Percentiles rank a stretch among this genome's conserved stretches.
Evolutionary conservation across 2,888 invertebrate species (phyloP).

Genomic region (Ophion ellenae): DNA sequence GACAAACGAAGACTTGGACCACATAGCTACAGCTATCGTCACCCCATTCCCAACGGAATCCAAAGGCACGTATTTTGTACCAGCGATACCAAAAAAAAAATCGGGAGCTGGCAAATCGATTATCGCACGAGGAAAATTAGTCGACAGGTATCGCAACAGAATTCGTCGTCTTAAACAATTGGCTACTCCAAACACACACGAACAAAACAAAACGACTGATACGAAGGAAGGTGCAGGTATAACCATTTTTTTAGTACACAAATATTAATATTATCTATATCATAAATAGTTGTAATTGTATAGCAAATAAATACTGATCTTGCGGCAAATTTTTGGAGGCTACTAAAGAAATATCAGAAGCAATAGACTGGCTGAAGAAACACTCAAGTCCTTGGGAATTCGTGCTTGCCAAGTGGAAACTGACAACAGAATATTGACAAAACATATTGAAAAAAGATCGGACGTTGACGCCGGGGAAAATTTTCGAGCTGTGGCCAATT

Average conservation of each 20-base stretch:
- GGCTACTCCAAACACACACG: too few relatives aligned
- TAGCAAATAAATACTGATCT: too few relatives aligned
- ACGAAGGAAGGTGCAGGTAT: background rate
- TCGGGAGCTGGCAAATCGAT: background rate
- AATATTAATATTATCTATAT: background rate
- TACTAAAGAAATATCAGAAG: background rate
- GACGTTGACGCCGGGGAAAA: background rate
- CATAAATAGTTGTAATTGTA: too few relatives aligned
- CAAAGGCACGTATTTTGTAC: background rate
- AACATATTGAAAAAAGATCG: background rate
- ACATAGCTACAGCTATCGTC: background rate
- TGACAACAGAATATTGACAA: background rate
- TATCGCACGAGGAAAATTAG: conserved; percentile 25
- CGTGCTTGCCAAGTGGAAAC: background rate
- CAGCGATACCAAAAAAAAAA: background rate
- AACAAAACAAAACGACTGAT: background rate
- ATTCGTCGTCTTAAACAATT: background rate
- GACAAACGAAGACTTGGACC: background rate
- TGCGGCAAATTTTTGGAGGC: background rate
- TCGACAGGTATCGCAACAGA: conserved; percentile 38
- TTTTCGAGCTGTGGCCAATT: conserved; percentile 30
- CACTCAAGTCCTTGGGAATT: conserved; percentile 4
- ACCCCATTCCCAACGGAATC: background rate
- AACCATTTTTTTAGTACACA: background rate
- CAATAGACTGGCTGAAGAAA: background rate